A percentile compares a stretch with the other conserved stretches of the same genome.
Evolutionary conservation across 2,888 invertebrate species (phyloP).

Genomic region (Dyspetes luteomarginatus): DNA sequence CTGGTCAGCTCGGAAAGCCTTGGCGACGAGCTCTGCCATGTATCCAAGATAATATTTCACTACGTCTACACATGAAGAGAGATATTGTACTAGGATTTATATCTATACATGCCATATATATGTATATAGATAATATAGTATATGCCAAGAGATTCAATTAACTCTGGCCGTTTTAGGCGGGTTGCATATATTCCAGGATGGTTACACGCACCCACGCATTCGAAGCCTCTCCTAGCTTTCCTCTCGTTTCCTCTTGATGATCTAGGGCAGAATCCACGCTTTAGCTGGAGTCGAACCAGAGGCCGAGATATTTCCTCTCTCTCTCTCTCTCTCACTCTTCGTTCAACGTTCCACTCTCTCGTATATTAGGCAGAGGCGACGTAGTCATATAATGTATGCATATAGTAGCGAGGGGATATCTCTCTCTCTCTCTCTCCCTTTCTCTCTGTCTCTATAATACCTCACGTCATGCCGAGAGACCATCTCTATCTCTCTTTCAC

Average conservation of each 20-base stretch:
- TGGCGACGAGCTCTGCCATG: neutral
- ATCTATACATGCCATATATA: neutral
- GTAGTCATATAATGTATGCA: slow-evolving; percentile 21
- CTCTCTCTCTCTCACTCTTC: slow-evolving; percentile 10
- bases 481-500: neutral
- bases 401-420: slow-evolving; percentile 19
- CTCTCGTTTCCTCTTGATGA: neutral
- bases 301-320: neutral
- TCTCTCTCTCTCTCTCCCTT: neutral
- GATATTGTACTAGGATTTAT: neutral
- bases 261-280: neutral
- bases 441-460: slow-evolving; percentile 11
- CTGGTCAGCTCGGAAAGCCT: slow-evolving; percentile 20
- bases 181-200: slow-evolving; percentile 41
- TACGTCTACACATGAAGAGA: neutral
- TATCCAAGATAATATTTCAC: slow-evolving; percentile 1
- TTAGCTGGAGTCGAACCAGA: neutral
- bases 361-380: slow-evolving; percentile 7
- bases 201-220: slow-evolving; percentile 50
- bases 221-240: slow-evolving; percentile 10
- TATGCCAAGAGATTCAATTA: slow-evolving; percentile 54
- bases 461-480: slow-evolving; percentile 22
- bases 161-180: slow-evolving; percentile 55
- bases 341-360: slow-evolving; percentile 1
- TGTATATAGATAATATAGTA: slow-evolving; percentile 12